Conservation (phyloP, 2,888 invertebrate species). For the Boloria euphrosyne region DNA sequence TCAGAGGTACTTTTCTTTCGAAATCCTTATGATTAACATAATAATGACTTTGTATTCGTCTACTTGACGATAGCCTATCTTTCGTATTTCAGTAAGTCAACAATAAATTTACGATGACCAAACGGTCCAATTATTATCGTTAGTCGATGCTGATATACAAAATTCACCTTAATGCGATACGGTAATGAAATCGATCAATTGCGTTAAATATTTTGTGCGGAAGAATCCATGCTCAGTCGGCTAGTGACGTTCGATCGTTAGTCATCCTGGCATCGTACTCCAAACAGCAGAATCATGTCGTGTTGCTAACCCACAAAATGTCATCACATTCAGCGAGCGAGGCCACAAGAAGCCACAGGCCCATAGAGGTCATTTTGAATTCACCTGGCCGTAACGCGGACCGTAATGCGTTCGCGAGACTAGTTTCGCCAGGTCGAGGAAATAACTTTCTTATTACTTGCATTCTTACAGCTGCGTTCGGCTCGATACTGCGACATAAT, state of each 20-base stretch:
- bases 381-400: constrained; percentile 79
- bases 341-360: constrained; percentile 79
- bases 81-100: constrained; percentile 51
- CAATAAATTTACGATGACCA: constrained; percentile 64
- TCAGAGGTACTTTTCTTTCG: constrained; percentile 81
- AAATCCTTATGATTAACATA: constrained; percentile 71
- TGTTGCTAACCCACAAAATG: constrained; percentile 80
- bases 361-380: constrained; percentile 82
- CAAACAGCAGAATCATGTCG: constrained; percentile 63
- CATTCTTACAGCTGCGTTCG: constrained; percentile 57
- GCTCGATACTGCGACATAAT: constrained; percentile 63
- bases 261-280: constrained; percentile 78
- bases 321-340: constrained; percentile 77
- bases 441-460: constrained; percentile 80
- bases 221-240: constrained; percentile 63
- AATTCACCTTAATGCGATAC: constrained; percentile 77
- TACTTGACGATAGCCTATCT: constrained; percentile 47
- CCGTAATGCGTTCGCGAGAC: constrained; percentile 80
- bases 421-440: constrained; percentile 81
- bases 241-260: constrained; percentile 72
- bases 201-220: constrained; percentile 66
- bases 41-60: constrained; percentile 57
- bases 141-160: constrained; percentile 73
- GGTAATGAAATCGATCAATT: constrained; percentile 71
- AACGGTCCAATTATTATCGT: constrained; percentile 71